phyloP scores from a whole-genome alignment of 2,113 vertebrate species.

The Ciconia stormi region DNA sequence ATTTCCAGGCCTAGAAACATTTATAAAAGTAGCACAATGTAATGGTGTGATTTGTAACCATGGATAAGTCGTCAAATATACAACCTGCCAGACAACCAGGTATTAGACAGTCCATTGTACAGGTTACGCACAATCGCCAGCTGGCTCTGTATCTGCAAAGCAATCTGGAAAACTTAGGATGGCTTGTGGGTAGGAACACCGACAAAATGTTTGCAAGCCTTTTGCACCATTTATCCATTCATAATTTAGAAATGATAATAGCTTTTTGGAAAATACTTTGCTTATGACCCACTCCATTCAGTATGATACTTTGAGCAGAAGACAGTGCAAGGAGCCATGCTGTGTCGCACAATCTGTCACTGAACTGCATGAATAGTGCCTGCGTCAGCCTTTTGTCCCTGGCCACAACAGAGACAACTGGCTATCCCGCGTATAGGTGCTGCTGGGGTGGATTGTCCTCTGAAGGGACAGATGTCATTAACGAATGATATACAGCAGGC shows the following conservation, averaged over 20 bases:
- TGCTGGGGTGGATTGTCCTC: slow-evolving; percentile 24
- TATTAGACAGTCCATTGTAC: neutral
- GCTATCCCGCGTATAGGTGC: neutral
- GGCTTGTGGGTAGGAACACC: neutral
- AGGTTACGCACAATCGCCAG: neutral
- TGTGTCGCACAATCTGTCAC: slow-evolving; percentile 24
- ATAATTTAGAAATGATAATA: slow-evolving; percentile 36
- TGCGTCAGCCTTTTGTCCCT: neutral
- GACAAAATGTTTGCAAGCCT: neutral
- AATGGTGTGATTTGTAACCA: neutral
- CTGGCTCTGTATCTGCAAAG: neutral
- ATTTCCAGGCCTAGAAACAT: neutral
- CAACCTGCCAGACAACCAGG: neutral
- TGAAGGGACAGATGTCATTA: neutral
- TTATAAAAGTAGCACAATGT: neutral
- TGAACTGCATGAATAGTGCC: neutral
- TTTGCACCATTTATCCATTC: neutral
- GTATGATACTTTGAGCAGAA: neutral
- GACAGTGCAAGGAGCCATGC: neutral
- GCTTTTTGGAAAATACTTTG: neutral
- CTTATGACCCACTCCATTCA: neutral
- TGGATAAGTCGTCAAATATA: neutral
- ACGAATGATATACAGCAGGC: neutral
- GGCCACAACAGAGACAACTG: neutral
- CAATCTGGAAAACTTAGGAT: neutral